Evolutionary conservation across 92 coral and sea anemone species (phyloP).

Genomic region (Epizoanthus stellaris): DNA sequence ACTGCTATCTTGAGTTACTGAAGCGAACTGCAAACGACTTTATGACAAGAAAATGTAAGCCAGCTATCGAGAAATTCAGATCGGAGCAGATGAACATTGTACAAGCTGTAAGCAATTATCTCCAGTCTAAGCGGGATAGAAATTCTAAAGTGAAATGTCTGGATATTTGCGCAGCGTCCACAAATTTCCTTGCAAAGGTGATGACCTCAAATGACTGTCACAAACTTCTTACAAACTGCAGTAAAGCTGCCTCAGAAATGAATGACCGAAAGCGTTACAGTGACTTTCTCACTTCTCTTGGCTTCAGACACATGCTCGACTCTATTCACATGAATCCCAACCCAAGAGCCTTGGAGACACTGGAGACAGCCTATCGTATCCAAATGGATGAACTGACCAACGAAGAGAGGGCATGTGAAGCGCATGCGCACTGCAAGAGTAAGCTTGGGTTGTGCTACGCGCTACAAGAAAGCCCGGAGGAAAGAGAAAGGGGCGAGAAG

Average conservation of each 20-base stretch:
- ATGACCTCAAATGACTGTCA: conserved; percentile 51
- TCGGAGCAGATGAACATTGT: conserved; percentile 39
- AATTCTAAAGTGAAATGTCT: conserved; percentile 47
- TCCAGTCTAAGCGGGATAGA: conserved; percentile 8
- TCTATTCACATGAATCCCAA: conserved; percentile 31
- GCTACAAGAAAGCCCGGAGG: conserved; percentile 11
- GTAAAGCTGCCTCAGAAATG: conserved; percentile 28
- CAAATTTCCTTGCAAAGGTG: conserved; percentile 55
- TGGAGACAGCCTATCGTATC: conserved; percentile 38
- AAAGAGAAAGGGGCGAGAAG: conserved; percentile 6
- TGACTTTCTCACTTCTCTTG: conserved; percentile 57
- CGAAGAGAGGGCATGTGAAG: conserved; percentile 14
- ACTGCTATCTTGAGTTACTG: conserved; percentile 30
- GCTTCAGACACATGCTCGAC: conserved; percentile 59
- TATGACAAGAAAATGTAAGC: conserved; percentile 48
- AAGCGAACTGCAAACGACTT: conserved; percentile 43
- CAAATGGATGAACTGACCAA: conserved; percentile 28
- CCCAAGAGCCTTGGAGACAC: conserved; percentile 37
- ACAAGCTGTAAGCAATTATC: conserved; percentile 44
- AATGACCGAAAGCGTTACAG: conserved; percentile 47
- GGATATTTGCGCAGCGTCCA: conserved; percentile 48
- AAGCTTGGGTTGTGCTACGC: conserved; percentile 58
- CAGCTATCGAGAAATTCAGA: conserved; percentile 40
- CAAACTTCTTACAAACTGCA: conserved; percentile 32
- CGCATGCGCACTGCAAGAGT: conserved; percentile 61